Conservation (phyloP, 2,888 invertebrate species). For the Archips xylosteana region DNA sequence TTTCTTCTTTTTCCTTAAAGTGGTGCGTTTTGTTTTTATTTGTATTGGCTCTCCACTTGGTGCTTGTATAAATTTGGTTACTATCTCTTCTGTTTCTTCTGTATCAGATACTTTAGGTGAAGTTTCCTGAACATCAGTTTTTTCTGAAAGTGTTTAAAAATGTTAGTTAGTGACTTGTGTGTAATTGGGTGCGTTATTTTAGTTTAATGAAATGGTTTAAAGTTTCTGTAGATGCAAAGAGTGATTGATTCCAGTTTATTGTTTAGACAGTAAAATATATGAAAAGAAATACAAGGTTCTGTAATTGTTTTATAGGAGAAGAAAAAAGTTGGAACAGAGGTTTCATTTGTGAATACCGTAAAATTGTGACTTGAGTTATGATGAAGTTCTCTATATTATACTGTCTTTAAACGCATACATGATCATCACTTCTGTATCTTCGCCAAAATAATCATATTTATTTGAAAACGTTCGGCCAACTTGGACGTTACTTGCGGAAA, state of each 20-base stretch:
- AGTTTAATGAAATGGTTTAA: slow-evolving; percentile 9
- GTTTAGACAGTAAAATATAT: slow-evolving; percentile 7
- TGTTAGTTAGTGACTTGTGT: not conserved
- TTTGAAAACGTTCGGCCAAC: not conserved
- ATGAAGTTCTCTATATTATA: slow-evolving; percentile 4
- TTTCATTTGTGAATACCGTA: slow-evolving; percentile 6
- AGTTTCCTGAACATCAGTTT: slow-evolving; percentile 47
- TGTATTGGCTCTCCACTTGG: slow-evolving; percentile 82
- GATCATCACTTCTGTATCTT: slow-evolving; percentile 1
- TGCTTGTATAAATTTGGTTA: slow-evolving; percentile 84
- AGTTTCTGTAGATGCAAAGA: not conserved
- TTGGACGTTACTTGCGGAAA: not conserved
- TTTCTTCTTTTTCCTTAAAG: slow-evolving; percentile 75
- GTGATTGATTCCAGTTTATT: not conserved
- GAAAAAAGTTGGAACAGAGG: not conserved
- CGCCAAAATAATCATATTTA: slow-evolving; percentile 1
- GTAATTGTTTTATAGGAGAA: not conserved
- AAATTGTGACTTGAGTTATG: not conserved
- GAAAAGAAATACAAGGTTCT: slow-evolving; percentile 1
- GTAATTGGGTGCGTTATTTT: not conserved
- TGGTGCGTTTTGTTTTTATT: slow-evolving; percentile 85
- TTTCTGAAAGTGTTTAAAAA: slow-evolving; percentile 61
- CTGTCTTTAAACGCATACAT: slow-evolving; percentile 7
- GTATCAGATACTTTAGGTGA: slow-evolving; percentile 74
- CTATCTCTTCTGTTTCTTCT: slow-evolving; percentile 86